phyloP scores from a whole-genome alignment of 1,140 invertebrate species.

The Belonocnema kinseyi region DNA sequence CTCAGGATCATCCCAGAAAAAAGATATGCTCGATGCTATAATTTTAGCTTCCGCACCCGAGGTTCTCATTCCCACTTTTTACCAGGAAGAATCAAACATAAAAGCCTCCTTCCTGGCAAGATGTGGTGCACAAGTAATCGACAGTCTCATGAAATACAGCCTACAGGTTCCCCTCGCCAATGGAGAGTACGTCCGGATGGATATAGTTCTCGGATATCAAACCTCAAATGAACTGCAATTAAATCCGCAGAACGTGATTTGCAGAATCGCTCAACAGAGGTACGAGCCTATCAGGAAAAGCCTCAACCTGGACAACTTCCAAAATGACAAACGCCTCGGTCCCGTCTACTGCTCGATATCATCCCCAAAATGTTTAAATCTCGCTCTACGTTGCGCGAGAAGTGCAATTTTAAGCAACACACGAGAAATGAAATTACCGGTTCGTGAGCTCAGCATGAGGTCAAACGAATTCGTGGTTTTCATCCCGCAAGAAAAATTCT shows the following conservation, averaged over 20 bases:
- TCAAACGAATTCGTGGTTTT: slow-evolving; percentile 63
- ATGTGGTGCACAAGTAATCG: slow-evolving; percentile 57
- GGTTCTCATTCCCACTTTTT: slow-evolving; percentile 65
- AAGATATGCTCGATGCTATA: slow-evolving; percentile 55
- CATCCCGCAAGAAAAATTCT: slow-evolving; percentile 64
- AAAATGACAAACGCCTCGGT: slow-evolving; percentile 61
- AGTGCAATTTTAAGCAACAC: slow-evolving; percentile 44
- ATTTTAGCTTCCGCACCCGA: slow-evolving; percentile 62
- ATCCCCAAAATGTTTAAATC: slow-evolving; percentile 60
- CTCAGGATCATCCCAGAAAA: slow-evolving; percentile 51
- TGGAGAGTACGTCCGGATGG: slow-evolving; percentile 58
- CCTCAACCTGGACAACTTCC: slow-evolving; percentile 68
- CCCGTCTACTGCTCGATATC: slow-evolving; percentile 68
- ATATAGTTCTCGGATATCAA: slow-evolving; percentile 68
- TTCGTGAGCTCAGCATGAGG: slow-evolving; percentile 65
- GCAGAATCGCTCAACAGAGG: slow-evolving; percentile 54
- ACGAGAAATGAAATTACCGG: slow-evolving; percentile 52
- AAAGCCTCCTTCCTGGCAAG: slow-evolving; percentile 65
- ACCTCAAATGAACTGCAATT: slow-evolving; percentile 55
- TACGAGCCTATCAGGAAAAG: slow-evolving; percentile 62
- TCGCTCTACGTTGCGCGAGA: slow-evolving; percentile 60
- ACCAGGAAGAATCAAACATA: slow-evolving; percentile 56
- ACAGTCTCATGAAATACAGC: slow-evolving; percentile 63
- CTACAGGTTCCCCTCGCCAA: slow-evolving; percentile 54
- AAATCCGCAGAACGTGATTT: slow-evolving; percentile 61